Percentiles rank a stretch among this genome's conserved stretches.
Conservation (phyloP, 2,797 vertebrate genomes). For the Odontamblyopus rebecca region DNA sequence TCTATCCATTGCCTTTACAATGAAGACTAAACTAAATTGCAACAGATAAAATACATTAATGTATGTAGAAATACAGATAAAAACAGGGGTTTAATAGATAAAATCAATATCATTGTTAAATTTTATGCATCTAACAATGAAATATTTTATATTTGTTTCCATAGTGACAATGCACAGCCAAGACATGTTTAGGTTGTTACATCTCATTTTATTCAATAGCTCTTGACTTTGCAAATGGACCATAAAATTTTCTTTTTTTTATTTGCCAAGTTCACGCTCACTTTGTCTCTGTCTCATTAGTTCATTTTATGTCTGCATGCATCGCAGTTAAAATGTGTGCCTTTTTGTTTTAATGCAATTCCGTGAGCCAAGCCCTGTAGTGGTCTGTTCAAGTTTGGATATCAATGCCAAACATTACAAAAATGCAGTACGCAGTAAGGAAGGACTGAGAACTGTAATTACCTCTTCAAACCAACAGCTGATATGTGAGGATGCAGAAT, state of each 20-base stretch:
- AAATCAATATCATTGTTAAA: too few relatives aligned
- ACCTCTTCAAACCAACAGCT: background rate
- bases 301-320: conserved; percentile 11
- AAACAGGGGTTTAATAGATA: background rate
- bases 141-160: too few relatives aligned
- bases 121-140: too few relatives aligned
- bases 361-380: conserved; percentile 79
- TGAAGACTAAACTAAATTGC: too few relatives aligned
- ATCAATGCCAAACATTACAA: conserved; percentile 50
- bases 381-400: conserved; percentile 66
- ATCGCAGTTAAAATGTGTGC: conserved; percentile 14
- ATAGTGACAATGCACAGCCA: too few relatives aligned
- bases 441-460: conserved; percentile 5
- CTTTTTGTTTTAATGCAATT: conserved; percentile 68
- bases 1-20: too few relatives aligned
- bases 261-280: background rate
- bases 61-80: background rate
- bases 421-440: conserved; percentile 48
- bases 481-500: background rate
- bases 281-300: conserved; percentile 1
- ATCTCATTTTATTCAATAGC: too few relatives aligned
- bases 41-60: background rate
- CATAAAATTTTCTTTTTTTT: background rate
- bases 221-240: background rate
- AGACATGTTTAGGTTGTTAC: too few relatives aligned